A percentile compares a stretch with the other conserved stretches of the same genome.
Evolutionary conservation across 2,113 vertebrate species (phyloP).

Genomic region (Sorex araneus): DNA sequence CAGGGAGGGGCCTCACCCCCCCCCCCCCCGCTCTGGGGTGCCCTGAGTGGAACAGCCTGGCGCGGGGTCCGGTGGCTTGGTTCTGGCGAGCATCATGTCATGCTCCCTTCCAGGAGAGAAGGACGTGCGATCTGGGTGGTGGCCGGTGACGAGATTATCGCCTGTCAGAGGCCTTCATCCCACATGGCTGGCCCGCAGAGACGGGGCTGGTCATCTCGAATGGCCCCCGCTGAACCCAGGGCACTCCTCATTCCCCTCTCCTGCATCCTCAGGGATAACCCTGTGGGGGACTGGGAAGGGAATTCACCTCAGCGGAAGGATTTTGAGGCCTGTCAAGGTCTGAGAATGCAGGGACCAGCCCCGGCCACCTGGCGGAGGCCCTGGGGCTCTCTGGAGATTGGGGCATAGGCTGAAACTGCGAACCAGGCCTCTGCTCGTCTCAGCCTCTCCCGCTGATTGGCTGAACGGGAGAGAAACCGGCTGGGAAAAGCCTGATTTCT

Average conservation of each 20-base stretch:
- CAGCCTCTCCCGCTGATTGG: too few relatives aligned
- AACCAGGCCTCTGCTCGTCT: not conserved
- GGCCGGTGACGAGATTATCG: too few relatives aligned
- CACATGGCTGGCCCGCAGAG: not conserved
- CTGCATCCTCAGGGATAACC: not conserved
- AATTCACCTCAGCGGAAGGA: not conserved
- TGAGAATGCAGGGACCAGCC: not conserved
- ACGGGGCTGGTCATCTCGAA: not conserved
- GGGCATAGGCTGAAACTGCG: not conserved
- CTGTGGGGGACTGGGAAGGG: not conserved
- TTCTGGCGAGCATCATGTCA: too few relatives aligned
- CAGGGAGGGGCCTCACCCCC: too few relatives aligned
- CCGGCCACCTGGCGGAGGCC: not conserved
- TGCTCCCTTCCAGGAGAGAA: too few relatives aligned
- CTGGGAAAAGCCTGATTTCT: too few relatives aligned
- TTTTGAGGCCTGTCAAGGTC: not conserved
- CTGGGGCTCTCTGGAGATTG: not conserved
- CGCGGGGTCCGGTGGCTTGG: too few relatives aligned
- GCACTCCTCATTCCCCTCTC: not conserved
- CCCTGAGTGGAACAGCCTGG: too few relatives aligned
- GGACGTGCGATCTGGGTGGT: too few relatives aligned
- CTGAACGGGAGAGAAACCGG: too few relatives aligned
- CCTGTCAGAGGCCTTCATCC: too few relatives aligned
- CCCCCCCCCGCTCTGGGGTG: too few relatives aligned
- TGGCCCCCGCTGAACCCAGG: not conserved